A percentile compares a stretch with the other conserved stretches of the same genome.
Evolutionary conservation across 2,797 vertebrate genomes (phyloP).

Genomic region (Sebastes diploproa): DNA sequence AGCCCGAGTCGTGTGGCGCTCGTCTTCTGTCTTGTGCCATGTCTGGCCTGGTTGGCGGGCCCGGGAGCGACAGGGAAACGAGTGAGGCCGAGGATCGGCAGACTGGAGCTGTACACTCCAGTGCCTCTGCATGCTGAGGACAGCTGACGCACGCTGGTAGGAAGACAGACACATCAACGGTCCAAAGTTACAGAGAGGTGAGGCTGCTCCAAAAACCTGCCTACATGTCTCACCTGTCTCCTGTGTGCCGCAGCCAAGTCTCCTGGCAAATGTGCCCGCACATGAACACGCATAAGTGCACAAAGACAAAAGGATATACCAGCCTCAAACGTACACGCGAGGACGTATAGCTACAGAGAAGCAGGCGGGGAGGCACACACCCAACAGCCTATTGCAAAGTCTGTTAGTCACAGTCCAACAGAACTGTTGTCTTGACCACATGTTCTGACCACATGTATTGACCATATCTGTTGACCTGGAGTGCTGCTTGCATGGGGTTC

Average conservation of each 20-base stretch:
- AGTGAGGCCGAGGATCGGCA: conserved; percentile 69
- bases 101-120: conserved; percentile 85
- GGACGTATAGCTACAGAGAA: conserved; percentile 9
- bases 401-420: conserved; percentile 65
- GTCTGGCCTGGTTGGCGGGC: conserved; percentile 61
- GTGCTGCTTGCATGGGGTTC: conserved; percentile 63
- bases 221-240: conserved; percentile 80
- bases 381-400: conserved; percentile 26
- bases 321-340: conserved; percentile 14
- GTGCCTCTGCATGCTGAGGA: conserved; percentile 81
- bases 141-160: conserved; percentile 83
- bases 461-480: conserved; percentile 77
- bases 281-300: conserved; percentile 26
- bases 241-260: conserved; percentile 63
- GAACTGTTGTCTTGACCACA: conserved; percentile 73
- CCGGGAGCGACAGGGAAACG: conserved; percentile 55
- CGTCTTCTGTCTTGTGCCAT: conserved; percentile 50
- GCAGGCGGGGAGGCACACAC: not conserved
- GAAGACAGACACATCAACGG: conserved; percentile 79
- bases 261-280: conserved; percentile 34
- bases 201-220: conserved; percentile 69
- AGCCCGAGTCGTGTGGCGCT: conserved; percentile 48
- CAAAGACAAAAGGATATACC: conserved; percentile 61
- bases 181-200: conserved; percentile 64
- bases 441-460: conserved; percentile 76